A percentile compares a stretch with the other conserved stretches of the same genome.
These are phyloP conservation scores for Bombus soroeensis DNA, from an alignment of 1,140 invertebrate species.

Conservation along the genomic window DNA sequence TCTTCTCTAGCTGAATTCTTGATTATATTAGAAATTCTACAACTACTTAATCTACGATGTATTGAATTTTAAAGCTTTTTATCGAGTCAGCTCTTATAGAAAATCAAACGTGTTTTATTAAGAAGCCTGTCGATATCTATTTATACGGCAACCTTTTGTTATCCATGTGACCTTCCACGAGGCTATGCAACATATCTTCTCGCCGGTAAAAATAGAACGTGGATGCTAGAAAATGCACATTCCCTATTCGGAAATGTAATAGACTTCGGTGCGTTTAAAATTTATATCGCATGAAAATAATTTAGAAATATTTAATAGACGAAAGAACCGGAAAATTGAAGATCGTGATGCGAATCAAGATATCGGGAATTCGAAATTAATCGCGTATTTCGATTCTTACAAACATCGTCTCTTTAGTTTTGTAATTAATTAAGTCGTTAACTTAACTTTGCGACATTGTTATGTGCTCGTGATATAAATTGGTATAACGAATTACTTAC, in stretches of 20 bases:
- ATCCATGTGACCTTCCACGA: constrained; percentile 35
- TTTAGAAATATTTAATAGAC: neutral
- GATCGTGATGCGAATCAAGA: no score
- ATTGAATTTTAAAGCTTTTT: neutral
- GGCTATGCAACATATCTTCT: neutral
- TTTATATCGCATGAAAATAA: neutral
- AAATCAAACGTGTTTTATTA: constrained; percentile 16
- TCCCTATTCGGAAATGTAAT: neutral
- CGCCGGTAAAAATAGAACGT: constrained; percentile 17
- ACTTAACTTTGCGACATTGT: no score
- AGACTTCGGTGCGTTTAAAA: neutral
- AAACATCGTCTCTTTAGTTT: neutral
- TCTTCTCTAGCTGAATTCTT: neutral
- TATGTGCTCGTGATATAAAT: no score
- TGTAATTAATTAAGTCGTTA: no score
- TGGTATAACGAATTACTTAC: no score
- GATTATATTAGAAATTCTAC: neutral
- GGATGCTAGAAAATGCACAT: neutral
- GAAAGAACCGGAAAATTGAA: no score
- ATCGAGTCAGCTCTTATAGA: neutral
- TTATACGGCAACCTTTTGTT: constrained; percentile 48
- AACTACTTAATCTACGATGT: neutral
- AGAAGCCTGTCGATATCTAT: constrained; percentile 48
- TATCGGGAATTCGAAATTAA: neutral
- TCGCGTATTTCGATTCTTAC: neutral